Conservation (phyloP, 1,140 invertebrate species). For the Drosophila willistoni region DNA sequence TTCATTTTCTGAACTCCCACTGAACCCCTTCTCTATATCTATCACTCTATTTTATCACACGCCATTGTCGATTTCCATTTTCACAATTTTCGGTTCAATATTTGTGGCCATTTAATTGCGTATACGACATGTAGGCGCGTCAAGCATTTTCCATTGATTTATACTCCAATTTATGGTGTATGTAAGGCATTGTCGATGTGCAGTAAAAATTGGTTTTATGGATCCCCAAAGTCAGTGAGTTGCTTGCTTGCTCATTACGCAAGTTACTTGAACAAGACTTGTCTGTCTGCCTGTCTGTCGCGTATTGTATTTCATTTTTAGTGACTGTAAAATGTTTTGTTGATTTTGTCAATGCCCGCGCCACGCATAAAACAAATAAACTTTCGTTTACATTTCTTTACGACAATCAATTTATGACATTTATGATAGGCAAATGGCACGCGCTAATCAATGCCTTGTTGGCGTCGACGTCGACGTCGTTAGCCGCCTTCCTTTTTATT, state of each 20-base stretch:
- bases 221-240: background rate
- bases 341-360: conserved; percentile 24
- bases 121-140: conserved; percentile 56
- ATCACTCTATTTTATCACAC: background rate
- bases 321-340: conserved; percentile 63
- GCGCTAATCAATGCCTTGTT: conserved; percentile 72
- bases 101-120: conserved; percentile 70
- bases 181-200: background rate
- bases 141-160: conserved; percentile 37
- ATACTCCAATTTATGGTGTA: background rate
- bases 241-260: conserved; percentile 46
- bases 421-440: conserved; percentile 76
- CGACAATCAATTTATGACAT: conserved; percentile 69
- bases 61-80: background rate
- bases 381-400: conserved; percentile 53
- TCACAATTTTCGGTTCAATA: conserved; percentile 31
- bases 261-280: conserved; percentile 33
- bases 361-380: conserved; percentile 48
- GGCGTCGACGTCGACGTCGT: conserved; percentile 12
- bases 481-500: no score
- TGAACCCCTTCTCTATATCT: background rate
- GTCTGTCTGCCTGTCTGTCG: background rate
- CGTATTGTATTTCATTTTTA: conserved; percentile 49
- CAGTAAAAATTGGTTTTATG: conserved; percentile 37
- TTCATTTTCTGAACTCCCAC: conserved; percentile 24